Percentiles rank a stretch among this genome's conserved stretches.
Evolutionary conservation across 2,888 invertebrate species (phyloP).

Genomic region (Congeria kusceri): DNA sequence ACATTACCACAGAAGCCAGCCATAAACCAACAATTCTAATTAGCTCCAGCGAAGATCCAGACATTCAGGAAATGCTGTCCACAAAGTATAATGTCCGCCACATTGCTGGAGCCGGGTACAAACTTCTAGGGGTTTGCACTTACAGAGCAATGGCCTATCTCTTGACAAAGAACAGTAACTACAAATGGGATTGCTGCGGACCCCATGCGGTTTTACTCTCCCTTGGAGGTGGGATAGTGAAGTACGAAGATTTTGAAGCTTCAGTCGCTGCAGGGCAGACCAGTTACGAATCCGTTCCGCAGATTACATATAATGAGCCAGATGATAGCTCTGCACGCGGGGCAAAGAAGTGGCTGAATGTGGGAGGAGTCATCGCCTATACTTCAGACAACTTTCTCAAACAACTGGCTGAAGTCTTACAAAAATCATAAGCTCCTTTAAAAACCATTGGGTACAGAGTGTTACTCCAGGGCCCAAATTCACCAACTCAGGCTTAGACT

Average conservation of each 20-base stretch:
- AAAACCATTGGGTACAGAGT: no score
- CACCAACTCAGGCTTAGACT: no score
- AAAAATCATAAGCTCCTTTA: no score
- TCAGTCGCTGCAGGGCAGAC: conserved; percentile 12
- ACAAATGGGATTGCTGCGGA: conserved; percentile 96
- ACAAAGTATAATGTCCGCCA: conserved; percentile 85
- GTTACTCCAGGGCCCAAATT: no score
- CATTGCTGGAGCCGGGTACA: conserved; percentile 95
- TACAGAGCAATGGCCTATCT: conserved; percentile 91
- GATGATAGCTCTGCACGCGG: conserved; percentile 80
- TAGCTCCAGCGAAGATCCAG: conserved; percentile 78
- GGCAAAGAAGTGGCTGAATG: conserved; percentile 85
- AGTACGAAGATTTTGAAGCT: conserved; percentile 73
- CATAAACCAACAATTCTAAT: conserved; percentile 65
- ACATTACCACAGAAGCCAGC: not conserved
- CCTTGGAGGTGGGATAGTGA: conserved; percentile 90
- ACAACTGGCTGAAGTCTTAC: conserved; percentile 3
- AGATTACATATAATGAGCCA: conserved; percentile 66
- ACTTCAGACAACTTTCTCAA: conserved; percentile 41
- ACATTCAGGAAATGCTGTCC: conserved; percentile 69
- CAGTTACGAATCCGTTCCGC: conserved; percentile 30
- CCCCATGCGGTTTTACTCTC: conserved; percentile 94
- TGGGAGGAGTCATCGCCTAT: conserved; percentile 86
- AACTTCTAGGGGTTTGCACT: conserved; percentile 92
- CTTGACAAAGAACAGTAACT: conserved; percentile 91